These are phyloP conservation scores for Dromius quadrimaculatus DNA, from an alignment of 2,888 invertebrate genomes.

Conservation along the genomic window DNA sequence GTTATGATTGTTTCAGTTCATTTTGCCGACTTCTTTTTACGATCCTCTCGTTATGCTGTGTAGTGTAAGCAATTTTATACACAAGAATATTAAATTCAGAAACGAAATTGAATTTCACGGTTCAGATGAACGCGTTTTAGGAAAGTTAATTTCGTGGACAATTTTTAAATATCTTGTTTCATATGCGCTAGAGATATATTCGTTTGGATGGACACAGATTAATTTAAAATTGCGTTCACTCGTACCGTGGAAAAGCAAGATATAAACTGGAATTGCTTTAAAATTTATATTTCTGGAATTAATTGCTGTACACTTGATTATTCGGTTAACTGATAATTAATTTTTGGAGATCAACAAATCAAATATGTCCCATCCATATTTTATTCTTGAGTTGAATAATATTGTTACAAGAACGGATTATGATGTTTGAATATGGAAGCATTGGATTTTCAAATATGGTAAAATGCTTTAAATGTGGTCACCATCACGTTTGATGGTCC, in stretches of 20 bases:
- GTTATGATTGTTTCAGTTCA: constrained; percentile 40
- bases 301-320: constrained; percentile 4
- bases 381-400: too few species aligned
- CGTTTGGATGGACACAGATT: constrained; percentile 16
- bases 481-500: too few species aligned
- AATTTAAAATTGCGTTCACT: constrained; percentile 35
- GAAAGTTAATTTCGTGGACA: constrained; percentile 48
- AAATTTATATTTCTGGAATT: constrained; percentile 19
- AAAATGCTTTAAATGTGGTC: too few species aligned
- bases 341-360: neutral
- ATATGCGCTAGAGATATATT: constrained; percentile 27
- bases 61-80: constrained; percentile 46
- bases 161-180: constrained; percentile 38
- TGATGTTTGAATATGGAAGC: too few species aligned
- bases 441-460: too few species aligned
- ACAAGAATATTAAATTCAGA: constrained; percentile 48
- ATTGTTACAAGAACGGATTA: too few species aligned
- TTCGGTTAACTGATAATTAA: constrained; percentile 3
- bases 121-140: constrained; percentile 40
- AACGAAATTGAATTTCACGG: constrained; percentile 48
- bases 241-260: too few species aligned
- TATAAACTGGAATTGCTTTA: constrained; percentile 30
- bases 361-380: too few species aligned
- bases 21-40: constrained; percentile 23
- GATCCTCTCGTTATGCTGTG: constrained; percentile 23